A percentile compares a stretch with the other conserved stretches of the same genome.
Conservation (phyloP, 2,797 vertebrate species). For the Peromyscus nudipes region DNA sequence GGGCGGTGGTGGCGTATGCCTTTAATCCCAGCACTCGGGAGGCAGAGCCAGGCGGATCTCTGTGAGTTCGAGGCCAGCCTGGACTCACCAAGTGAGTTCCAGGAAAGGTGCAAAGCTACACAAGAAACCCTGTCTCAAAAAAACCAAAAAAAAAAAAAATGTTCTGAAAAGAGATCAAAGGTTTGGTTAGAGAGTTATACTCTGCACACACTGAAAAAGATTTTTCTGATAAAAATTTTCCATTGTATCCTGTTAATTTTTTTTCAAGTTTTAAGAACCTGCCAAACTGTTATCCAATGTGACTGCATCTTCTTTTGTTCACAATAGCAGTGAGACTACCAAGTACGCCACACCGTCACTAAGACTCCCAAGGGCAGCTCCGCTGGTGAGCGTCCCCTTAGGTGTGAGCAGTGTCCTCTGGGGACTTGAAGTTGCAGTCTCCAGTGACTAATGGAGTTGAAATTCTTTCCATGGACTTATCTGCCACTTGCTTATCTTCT, state of each 20-base stretch:
- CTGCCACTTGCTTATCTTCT: conserved; percentile 22
- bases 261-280: conserved; percentile 52
- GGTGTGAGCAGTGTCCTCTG: not conserved
- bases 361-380: not conserved
- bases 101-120: too few species aligned
- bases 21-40: too few species aligned
- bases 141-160: too few species aligned
- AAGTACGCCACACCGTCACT: not conserved
- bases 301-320: not conserved
- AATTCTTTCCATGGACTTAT: conserved; percentile 25
- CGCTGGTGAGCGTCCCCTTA: not conserved
- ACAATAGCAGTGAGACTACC: not conserved
- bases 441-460: not conserved
- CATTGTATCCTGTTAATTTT: conserved; percentile 54
- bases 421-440: conserved; percentile 13
- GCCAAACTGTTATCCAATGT: not conserved
- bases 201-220: conserved; percentile 60
- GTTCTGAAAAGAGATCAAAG: conserved; percentile 74
- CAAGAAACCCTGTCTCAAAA: too few species aligned
- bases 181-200: conserved; percentile 38
- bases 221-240: not conserved
- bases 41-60: too few species aligned
- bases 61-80: too few species aligned
- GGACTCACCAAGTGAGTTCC: too few species aligned
- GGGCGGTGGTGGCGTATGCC: too few species aligned